phyloP scores from a whole-genome alignment of 2,797 vertebrate genomes.

The Todus mexicanus region DNA sequence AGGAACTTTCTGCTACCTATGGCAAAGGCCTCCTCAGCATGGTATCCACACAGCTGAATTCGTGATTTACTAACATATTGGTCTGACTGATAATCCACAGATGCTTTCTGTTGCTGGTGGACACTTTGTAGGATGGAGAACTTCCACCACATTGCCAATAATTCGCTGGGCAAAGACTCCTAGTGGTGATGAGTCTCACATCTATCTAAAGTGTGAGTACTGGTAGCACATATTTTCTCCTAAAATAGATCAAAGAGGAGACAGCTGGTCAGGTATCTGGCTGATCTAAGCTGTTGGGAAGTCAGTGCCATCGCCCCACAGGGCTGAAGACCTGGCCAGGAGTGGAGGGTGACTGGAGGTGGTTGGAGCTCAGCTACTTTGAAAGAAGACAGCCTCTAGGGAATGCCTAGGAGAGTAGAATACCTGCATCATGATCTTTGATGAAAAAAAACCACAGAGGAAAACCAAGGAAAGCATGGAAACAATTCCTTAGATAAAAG shows the following conservation, averaged over 20 bases:
- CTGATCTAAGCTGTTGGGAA: background rate
- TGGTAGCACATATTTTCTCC: background rate
- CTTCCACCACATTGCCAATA: accelerated
- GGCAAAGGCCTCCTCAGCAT: background rate
- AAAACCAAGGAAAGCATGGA: background rate
- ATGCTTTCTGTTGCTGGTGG: background rate
- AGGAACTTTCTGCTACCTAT: background rate
- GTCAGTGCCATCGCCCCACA: background rate
- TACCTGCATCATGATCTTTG: background rate
- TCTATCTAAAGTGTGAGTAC: background rate
- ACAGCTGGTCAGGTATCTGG: background rate
- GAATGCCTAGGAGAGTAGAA: too few relatives aligned
- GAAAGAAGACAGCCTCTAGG: background rate
- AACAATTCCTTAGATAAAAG: background rate
- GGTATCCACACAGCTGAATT: background rate
- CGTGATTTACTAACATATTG: background rate
- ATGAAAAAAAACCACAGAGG: background rate
- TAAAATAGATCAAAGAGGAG: background rate
- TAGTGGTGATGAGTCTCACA: background rate
- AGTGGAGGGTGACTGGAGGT: background rate
- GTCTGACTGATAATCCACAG: background rate
- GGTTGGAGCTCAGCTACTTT: background rate
- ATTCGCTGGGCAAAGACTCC: background rate
- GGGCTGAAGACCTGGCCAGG: background rate
- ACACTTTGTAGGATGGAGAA: background rate